Percentiles rank a stretch among this genome's conserved stretches.
These are phyloP conservation scores for Harpalus rubripes DNA, from an alignment of 2,888 invertebrate species.

Conservation along the genomic window DNA sequence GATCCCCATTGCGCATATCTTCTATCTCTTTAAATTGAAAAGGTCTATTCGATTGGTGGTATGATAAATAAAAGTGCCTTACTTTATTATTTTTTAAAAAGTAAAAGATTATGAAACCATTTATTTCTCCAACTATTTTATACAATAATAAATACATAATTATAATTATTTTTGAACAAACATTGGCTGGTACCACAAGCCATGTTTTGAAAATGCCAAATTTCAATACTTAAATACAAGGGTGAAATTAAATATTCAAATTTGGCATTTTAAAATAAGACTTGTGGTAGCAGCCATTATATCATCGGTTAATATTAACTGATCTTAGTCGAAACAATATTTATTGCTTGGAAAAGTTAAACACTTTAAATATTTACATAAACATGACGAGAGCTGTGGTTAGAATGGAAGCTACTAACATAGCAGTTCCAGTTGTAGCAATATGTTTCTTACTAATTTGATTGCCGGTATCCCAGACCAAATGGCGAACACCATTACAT, in stretches of 20 bases:
- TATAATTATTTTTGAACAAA: neutral
- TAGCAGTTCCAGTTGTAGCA: slow-evolving; percentile 56
- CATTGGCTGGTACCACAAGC: too few relatives aligned
- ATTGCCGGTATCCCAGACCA: slow-evolving; percentile 62
- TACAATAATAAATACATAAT: slow-evolving; percentile 49
- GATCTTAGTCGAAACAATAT: slow-evolving; percentile 4
- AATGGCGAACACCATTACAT: slow-evolving; percentile 62
- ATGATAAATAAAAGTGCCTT: too few relatives aligned
- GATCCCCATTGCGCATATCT: too few relatives aligned
- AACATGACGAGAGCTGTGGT: slow-evolving; percentile 55
- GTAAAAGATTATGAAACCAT: neutral
- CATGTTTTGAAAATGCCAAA: too few relatives aligned
- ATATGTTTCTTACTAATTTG: slow-evolving; percentile 57
- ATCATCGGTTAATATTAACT: slow-evolving; percentile 44
- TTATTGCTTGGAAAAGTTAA: slow-evolving; percentile 41
- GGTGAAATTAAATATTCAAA: too few relatives aligned
- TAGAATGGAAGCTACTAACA: slow-evolving; percentile 45
- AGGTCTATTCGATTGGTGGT: too few relatives aligned
- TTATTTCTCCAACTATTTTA: slow-evolving; percentile 40
- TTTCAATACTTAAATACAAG: too few relatives aligned
- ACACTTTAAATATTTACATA: slow-evolving; percentile 24
- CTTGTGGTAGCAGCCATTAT: too few relatives aligned
- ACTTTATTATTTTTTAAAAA: too few relatives aligned
- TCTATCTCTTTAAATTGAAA: too few relatives aligned
- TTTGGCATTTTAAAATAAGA: too few relatives aligned